Evolutionary conservation across 2,113 vertebrate genomes (phyloP).

Genomic region (Siniperca knerii): DNA sequence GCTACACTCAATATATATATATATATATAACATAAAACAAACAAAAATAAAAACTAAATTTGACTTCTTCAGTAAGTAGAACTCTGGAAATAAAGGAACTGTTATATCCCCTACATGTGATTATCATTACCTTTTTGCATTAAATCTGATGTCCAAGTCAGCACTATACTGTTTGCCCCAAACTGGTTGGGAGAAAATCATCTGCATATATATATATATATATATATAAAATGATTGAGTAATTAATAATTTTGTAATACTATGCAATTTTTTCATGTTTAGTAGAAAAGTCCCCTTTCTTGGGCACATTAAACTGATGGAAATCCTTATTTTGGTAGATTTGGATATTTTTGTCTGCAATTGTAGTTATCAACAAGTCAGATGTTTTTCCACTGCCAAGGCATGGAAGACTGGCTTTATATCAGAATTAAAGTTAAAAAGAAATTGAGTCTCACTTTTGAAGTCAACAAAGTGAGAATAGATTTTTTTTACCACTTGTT

Average conservation of each 20-base stretch:
- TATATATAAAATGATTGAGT: too few relatives aligned
- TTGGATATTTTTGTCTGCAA: neutral
- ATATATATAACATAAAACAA: neutral
- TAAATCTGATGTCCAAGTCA: neutral
- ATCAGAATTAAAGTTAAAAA: conserved; percentile 1
- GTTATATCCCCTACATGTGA: neutral
- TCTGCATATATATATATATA: neutral
- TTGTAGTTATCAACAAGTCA: neutral
- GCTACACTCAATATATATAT: neutral
- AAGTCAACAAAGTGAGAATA: conserved; percentile 20
- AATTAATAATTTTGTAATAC: neutral
- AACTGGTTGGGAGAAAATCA: neutral
- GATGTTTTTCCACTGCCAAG: neutral
- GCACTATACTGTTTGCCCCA: neutral
- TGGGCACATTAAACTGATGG: neutral
- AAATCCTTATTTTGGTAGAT: neutral
- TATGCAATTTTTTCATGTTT: neutral
- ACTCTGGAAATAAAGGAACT: neutral
- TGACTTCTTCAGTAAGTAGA: neutral
- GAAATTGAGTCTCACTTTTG: neutral
- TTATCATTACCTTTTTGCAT: neutral
- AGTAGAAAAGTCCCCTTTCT: neutral
- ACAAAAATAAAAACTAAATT: neutral
- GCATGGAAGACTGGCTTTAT: neutral
- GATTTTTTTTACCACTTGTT: neutral